phyloP scores from a whole-genome alignment of 1,140 invertebrate genomes.

The Rhopalosiphum maidis region DNA sequence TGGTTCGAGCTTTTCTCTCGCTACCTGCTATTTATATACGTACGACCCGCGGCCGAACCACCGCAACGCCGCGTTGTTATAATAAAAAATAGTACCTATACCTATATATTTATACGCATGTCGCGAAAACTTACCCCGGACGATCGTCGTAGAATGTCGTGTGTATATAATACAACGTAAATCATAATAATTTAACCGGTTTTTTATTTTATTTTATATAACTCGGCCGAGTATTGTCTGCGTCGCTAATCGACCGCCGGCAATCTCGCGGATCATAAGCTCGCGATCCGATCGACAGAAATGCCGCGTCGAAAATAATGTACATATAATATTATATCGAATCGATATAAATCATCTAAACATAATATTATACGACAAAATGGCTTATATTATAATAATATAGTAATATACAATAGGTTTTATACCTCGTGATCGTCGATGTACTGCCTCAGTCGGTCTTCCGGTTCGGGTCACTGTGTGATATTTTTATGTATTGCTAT shows the following conservation, averaged over 20 bases:
- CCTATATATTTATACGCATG: no score
- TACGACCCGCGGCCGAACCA: neutral
- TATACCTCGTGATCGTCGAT: neutral
- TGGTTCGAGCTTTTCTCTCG: neutral
- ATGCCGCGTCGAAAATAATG: neutral
- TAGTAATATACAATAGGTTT: neutral
- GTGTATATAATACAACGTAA: neutral
- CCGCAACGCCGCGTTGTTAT: neutral
- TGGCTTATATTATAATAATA: neutral
- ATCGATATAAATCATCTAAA: neutral
- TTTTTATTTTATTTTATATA: neutral
- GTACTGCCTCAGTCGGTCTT: neutral
- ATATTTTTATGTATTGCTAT: neutral
- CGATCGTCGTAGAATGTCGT: neutral
- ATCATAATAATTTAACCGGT: conserved; percentile 8
- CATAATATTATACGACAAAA: neutral
- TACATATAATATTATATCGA: neutral
- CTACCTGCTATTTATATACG: neutral
- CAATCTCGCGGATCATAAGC: neutral
- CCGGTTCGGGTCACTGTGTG: neutral
- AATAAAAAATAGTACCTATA: no score
- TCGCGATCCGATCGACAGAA: neutral
- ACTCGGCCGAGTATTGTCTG: neutral
- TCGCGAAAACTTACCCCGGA: neutral
- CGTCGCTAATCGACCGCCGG: neutral